Conservation (phyloP, 2,797 vertebrate genomes). For the Amblyopsis hoosieri region DNA sequence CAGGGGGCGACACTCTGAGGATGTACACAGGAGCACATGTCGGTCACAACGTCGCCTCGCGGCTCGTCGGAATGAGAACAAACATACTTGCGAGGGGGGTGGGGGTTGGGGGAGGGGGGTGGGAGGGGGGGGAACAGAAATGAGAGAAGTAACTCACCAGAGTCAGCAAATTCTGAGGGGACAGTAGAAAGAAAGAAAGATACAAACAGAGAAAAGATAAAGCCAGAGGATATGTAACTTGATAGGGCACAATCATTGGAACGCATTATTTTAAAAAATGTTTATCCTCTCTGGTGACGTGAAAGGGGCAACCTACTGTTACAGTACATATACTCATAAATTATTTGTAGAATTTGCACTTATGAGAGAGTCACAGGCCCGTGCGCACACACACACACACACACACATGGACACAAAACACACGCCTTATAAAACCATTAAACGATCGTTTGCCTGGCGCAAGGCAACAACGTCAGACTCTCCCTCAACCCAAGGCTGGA, state of each 20-base stretch:
- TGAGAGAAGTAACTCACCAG: constrained; percentile 81
- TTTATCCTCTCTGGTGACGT: constrained; percentile 1
- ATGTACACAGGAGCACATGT: constrained; percentile 55
- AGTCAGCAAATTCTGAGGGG: constrained; percentile 86
- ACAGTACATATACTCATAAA: not conserved
- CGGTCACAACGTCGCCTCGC: constrained; percentile 39
- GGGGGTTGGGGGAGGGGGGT: not conserved
- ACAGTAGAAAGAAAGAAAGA: constrained; percentile 65
- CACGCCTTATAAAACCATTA: not conserved
- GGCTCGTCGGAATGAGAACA: constrained; percentile 66
- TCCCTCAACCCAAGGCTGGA: constrained; percentile 18
- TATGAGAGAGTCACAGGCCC: constrained; percentile 16
- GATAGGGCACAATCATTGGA: constrained; percentile 47
- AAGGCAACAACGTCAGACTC: constrained; percentile 32
- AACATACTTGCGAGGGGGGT: constrained; percentile 28
- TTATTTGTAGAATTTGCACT: constrained; percentile 4
- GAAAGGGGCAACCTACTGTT: not conserved
- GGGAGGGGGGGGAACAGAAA: constrained; percentile 57
- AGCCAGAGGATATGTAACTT: constrained; percentile 60
- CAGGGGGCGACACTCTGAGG: constrained; percentile 40
- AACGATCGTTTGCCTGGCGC: constrained; percentile 5
- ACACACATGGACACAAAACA: constrained; percentile 1
- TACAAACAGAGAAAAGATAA: constrained; percentile 67
- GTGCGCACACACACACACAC: constrained; percentile 11
- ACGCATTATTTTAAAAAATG: constrained; percentile 19